phyloP scores from a whole-genome alignment of 2,113 vertebrate species.

The human (Homo sapiens) region GRCh38 chr3:151839001-151839500 shows the following conservation, averaged over 20 bases:
- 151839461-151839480: background rate
- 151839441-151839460: no score
- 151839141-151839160: background rate
- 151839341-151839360: background rate
- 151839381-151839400: background rate
- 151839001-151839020: background rate
- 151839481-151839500: background rate
- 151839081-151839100: constrained; percentile 15
- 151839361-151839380: background rate
- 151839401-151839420: background rate
- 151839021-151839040: background rate
- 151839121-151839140: background rate
- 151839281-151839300: background rate
- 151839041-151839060: background rate
- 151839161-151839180: constrained; percentile 17
- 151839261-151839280: background rate
- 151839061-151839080: background rate
- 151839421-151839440: background rate
- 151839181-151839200: background rate
- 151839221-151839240: background rate
- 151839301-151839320: background rate
- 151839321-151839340: background rate
- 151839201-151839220: background rate
- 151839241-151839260: background rate
- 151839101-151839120: background rate